These are phyloP conservation scores for Flexamia atlantica DNA, from an alignment of 2,888 invertebrate species.

Conservation along the genomic window DNA sequence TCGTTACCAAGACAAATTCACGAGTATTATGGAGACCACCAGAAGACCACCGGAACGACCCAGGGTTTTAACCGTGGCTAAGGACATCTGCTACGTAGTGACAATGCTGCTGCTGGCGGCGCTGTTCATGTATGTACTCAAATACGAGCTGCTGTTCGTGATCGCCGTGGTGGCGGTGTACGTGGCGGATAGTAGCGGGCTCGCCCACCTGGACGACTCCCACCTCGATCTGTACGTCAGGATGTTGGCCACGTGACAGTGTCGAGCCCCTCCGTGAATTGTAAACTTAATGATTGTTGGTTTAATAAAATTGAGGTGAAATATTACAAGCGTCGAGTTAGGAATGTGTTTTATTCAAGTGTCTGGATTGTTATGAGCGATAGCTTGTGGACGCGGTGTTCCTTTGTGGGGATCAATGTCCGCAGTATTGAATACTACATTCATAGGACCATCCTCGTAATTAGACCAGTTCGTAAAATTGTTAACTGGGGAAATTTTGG, in stretches of 20 bases:
- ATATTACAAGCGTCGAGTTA: no score
- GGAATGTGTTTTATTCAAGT: no score
- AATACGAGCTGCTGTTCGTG: background rate
- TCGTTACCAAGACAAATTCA: no score
- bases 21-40: no score
- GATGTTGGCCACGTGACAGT: background rate
- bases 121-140: background rate
- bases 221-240: background rate
- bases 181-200: background rate
- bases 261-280: background rate
- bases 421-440: no score
- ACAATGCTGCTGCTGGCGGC: background rate
- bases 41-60: no score
- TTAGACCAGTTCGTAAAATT: no score
- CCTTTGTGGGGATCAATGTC: no score
- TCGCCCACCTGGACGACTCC: background rate
- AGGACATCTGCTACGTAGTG: background rate
- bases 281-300: background rate
- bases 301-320: background rate
- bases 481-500: no score
- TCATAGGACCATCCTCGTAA: no score
- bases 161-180: background rate
- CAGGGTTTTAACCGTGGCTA: background rate
- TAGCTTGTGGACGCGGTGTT: no score
- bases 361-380: no score